phyloP scores from a whole-genome alignment of 2,888 invertebrate genomes.

The Mechanitis messenoides region DNA sequence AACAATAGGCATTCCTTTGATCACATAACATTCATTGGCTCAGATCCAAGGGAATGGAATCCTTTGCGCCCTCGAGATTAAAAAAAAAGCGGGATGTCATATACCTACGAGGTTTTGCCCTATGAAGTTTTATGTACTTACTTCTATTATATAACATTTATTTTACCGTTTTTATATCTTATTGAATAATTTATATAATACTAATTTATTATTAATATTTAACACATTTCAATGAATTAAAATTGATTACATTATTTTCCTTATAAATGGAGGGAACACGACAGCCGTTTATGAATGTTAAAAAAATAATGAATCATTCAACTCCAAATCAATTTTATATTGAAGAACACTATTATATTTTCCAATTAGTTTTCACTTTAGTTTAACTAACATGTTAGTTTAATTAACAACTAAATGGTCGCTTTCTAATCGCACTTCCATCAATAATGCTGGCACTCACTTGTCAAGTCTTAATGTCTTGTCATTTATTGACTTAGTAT shows the following conservation, averaged over 20 bases:
- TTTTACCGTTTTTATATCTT: too few species aligned
- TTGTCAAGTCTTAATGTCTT: too few species aligned
- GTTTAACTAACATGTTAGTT: constrained; percentile 9
- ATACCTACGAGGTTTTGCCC: too few species aligned
- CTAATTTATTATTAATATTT: too few species aligned
- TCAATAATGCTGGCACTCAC: too few species aligned
- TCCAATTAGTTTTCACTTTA: neutral
- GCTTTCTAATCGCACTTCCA: constrained; percentile 21
- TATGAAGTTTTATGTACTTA: too few species aligned
- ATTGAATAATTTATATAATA: too few species aligned
- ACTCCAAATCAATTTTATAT: neutral
- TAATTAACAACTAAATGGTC: constrained; percentile 13
- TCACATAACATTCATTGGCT: constrained; percentile 22
- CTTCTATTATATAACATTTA: too few species aligned
- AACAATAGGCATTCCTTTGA: constrained; percentile 27
- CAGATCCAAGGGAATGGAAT: constrained; percentile 18
- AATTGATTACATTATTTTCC: too few species aligned
- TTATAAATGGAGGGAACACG: too few species aligned
- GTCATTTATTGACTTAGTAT: neutral
- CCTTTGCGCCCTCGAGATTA: constrained; percentile 7
- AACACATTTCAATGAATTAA: too few species aligned
- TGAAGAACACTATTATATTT: neutral
- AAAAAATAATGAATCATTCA: neutral
- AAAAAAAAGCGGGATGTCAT: neutral
- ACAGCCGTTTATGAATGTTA: neutral